Conservation (phyloP, 2,888 invertebrate genomes). For the Lithosia quadra region DNA sequence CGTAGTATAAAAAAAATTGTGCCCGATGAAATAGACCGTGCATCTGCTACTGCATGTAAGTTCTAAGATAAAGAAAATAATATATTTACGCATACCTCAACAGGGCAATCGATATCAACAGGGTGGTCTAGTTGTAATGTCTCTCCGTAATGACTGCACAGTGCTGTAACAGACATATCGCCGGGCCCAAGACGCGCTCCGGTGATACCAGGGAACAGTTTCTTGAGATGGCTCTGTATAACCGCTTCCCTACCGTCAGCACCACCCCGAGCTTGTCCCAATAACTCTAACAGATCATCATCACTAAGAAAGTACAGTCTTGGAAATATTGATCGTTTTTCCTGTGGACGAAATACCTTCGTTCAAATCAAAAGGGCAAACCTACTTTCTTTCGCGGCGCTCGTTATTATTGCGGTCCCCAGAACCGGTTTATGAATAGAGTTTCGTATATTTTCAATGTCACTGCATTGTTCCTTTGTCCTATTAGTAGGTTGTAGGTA, state of each 20-base stretch:
- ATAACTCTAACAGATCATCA: constrained; percentile 97
- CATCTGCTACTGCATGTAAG: no score
- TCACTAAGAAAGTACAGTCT: constrained; percentile 99
- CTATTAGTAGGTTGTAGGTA: constrained; percentile 7
- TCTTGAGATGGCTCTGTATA: constrained; percentile 97
- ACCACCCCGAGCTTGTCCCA: constrained; percentile 95
- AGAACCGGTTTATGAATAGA: constrained; percentile 14
- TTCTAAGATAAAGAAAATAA: no score
- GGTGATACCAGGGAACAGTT: constrained; percentile 96
- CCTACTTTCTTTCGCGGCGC: constrained; percentile 12
- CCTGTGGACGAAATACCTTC: constrained; percentile 83
- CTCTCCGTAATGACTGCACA: constrained; percentile 93
- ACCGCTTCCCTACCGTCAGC: constrained; percentile 89
- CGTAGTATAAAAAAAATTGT: no score
- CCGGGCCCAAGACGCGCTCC: constrained; percentile 90
- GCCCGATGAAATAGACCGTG: no score
- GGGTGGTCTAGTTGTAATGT: constrained; percentile 89
- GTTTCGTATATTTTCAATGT: constrained; percentile 13
- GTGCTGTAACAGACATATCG: constrained; percentile 87
- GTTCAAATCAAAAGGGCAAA: constrained; percentile 17
- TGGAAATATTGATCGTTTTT: constrained; percentile 97
- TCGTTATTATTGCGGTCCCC: not conserved
- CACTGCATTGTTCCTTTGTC: constrained; percentile 7
- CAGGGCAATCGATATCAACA: constrained; percentile 91
- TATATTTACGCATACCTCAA: constrained; percentile 88